Evolutionary conservation across 2,797 vertebrate species (phyloP), one percentile per base, ranked within the genome.

Genomic region (Falco berigora): DNA sequence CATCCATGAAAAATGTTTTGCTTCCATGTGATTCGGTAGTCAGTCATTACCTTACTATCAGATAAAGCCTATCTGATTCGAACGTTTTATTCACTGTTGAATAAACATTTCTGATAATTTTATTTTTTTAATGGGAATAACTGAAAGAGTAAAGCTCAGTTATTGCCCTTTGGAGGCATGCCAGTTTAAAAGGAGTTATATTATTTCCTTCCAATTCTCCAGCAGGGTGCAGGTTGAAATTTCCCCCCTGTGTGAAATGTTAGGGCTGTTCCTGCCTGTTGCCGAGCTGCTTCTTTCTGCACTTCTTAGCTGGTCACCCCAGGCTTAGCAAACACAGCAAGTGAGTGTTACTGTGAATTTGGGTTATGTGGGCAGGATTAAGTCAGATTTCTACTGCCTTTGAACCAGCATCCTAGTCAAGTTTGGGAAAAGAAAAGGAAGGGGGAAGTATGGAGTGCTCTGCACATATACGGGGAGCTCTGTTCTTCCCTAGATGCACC

Each of bases 61-160:
- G 98, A 98, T 99, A 98, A 98, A 95, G 66, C 88, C 94, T 97
- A 97, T 98, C 98, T 95, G 97, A 98, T 97, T 96, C 68, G 62
- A 83, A 93, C n/a, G 3, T 98, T 98, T 92, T 87, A 96, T 98
- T 98, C 95, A 49, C 96, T 97, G 77, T 94, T 98, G 97, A 98
- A 97, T 98, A 98, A 98, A 98, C 94, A 97, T 96, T 97, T 97
- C 94, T 95, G 96, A 97, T 97, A 85, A 71, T 88, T 96, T 95
- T 91, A 78, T 81, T 76, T 90, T 95, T 93, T 66, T 62, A 86
- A 89, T 95, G 79, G 85, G 97, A 96, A 95, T 95, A 94, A 88
- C 82, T 94, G 85, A 94, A 96, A 89, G 93, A 84, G 69, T 92
- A 88, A 92, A 94, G 75, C 87, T 94, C 32, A 16, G 81, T 96